These are phyloP conservation scores for Phortica magna DNA, from an alignment of 2,888 invertebrate genomes.

Conservation along the genomic window DNA sequence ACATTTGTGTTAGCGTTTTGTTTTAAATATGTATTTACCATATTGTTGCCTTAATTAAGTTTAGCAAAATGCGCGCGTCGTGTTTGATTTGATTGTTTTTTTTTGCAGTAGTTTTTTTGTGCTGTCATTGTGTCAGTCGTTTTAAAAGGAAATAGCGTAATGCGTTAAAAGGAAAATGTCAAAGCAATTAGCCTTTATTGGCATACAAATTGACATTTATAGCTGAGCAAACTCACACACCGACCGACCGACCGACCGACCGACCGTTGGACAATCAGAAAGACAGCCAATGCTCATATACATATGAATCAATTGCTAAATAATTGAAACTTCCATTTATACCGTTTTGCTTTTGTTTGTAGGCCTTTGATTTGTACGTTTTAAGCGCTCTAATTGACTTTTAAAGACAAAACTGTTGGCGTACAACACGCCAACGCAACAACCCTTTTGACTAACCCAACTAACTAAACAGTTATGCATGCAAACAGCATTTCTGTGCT, in stretches of 20 bases:
- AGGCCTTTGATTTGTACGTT: not conserved
- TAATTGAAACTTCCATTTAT: not conserved
- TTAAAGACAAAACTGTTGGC: not conserved
- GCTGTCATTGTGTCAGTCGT: constrained; percentile 1
- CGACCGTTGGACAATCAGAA: not conserved
- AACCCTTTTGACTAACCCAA: not conserved
- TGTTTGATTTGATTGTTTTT: too few relatives aligned
- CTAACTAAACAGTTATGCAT: not conserved
- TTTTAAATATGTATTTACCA: too few relatives aligned
- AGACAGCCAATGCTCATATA: not conserved
- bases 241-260: not conserved
- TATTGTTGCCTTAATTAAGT: too few relatives aligned
- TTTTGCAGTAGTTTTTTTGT: too few relatives aligned
- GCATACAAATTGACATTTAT: not conserved
- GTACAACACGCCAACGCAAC: not conserved
- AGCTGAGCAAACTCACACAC: not conserved
- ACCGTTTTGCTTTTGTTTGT: not conserved
- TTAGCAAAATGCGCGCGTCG: too few relatives aligned
- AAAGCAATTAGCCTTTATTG: not conserved
- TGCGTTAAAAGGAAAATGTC: not conserved
- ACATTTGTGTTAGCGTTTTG: too few relatives aligned
- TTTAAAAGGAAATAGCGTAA: not conserved
- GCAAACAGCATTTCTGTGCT: not conserved
- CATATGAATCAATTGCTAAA: not conserved
- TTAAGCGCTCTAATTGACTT: not conserved